Evolutionary conservation across 2,797 vertebrate genomes (phyloP).

Genomic region (Syngnathus rostellatus): DNA sequence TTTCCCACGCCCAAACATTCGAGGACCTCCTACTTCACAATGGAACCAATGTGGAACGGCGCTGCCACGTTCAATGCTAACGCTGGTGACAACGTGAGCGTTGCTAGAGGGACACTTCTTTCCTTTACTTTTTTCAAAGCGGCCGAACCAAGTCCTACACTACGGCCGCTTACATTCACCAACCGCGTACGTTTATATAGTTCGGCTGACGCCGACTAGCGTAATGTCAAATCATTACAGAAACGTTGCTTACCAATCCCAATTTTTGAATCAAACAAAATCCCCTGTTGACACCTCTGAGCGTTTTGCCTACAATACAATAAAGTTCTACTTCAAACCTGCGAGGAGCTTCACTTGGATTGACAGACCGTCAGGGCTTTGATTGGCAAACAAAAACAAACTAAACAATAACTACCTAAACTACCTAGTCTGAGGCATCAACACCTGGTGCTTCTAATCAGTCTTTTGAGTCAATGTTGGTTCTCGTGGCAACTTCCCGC

Average conservation of each 20-base stretch:
- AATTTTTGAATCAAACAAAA: background rate
- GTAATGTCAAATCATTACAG: background rate
- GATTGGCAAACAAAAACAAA: too few relatives aligned
- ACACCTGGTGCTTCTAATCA: too few relatives aligned
- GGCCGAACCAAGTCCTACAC: background rate
- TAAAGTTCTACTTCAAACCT: background rate
- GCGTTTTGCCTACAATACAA: background rate
- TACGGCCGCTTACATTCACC: background rate
- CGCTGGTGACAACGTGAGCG: background rate
- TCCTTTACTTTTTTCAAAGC: background rate
- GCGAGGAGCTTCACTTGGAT: background rate
- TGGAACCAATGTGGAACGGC: background rate
- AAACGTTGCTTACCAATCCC: background rate
- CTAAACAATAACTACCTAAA: too few relatives aligned
- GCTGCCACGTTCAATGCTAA: slow-evolving; percentile 34
- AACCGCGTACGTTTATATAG: background rate
- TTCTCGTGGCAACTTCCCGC: background rate
- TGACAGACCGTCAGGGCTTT: background rate
- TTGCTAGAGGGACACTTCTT: too few relatives aligned
- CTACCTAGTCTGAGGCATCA: too few relatives aligned
- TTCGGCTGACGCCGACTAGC: background rate
- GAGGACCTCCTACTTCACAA: background rate
- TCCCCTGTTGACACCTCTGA: background rate
- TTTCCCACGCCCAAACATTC: slow-evolving; percentile 48
- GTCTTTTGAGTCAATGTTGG: background rate